Conservation (phyloP, 53 echinoderm and acorn worm genomes). For the Paracentrotus lividus region DNA sequence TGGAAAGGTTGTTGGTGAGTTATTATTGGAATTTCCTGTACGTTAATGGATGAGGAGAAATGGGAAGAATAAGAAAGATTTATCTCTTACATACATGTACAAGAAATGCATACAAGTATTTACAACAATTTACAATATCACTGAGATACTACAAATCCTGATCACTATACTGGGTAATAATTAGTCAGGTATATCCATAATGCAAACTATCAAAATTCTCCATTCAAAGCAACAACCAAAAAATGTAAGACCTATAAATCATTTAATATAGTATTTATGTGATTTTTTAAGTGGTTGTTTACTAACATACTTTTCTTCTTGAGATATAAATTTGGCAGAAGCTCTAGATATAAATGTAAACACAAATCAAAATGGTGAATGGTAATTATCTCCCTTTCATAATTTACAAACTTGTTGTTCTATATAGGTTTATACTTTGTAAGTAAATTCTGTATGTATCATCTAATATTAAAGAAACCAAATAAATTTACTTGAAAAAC, state of each 20-base stretch:
- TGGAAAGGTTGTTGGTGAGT: conserved; percentile 59
- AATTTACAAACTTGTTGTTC: too few species aligned
- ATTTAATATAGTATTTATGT: neutral
- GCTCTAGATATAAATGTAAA: neutral
- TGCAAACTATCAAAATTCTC: neutral
- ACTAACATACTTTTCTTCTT: neutral
- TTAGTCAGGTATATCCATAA: too few species aligned
- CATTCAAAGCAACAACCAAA: neutral
- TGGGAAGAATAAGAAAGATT: conserved; percentile 33
- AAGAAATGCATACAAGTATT: too few species aligned
- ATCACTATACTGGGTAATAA: neutral
- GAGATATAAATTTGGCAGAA: neutral
- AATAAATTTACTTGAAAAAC: neutral
- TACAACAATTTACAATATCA: neutral
- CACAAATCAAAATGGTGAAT: neutral
- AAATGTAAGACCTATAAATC: too few species aligned
- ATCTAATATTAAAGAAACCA: neutral
- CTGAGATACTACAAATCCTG: neutral
- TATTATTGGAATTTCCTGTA: conserved; percentile 66
- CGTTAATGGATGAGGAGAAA: neutral
- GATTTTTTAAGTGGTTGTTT: neutral
- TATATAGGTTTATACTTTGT: too few species aligned
- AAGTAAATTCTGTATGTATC: neutral
- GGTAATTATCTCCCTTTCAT: too few species aligned
- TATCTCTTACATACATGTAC: neutral